Percentiles rank a stretch among this genome's conserved stretches.
These are phyloP conservation scores for Tenebrosternarchus preto DNA, from an alignment of 2,113 vertebrate species.

Conservation along the genomic window DNA sequence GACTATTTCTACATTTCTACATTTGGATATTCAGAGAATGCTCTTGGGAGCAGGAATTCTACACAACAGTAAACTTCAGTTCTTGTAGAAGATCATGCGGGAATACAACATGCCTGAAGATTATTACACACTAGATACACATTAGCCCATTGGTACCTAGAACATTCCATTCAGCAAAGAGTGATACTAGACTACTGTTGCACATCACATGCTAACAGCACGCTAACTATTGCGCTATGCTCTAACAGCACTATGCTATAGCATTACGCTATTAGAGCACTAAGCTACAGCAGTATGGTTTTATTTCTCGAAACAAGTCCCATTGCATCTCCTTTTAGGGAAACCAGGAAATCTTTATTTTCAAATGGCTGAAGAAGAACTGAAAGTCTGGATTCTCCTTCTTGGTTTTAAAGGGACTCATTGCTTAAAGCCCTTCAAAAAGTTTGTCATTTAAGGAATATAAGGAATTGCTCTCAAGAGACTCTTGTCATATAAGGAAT, in stretches of 20 bases:
- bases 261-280: background rate
- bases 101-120: too few species aligned
- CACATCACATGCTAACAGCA: background rate
- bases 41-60: background rate
- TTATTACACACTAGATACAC: too few species aligned
- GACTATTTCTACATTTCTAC: too few species aligned
- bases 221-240: too few species aligned
- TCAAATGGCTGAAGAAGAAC: slow-evolving; percentile 24
- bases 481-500: background rate
- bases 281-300: background rate
- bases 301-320: background rate
- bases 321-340: slow-evolving; percentile 11
- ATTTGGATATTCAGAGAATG: background rate
- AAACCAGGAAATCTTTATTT: background rate
- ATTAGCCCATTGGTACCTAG: too few species aligned
- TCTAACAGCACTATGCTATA: background rate
- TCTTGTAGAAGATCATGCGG: too few species aligned
- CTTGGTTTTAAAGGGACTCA: slow-evolving; percentile 7
- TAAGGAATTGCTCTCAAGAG: too few species aligned
- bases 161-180: background rate
- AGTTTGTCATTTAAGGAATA: background rate
- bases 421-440: background rate
- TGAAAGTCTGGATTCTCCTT: slow-evolving; percentile 26
- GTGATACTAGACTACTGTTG: background rate
- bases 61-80: background rate